Conservation (phyloP, 2,113 vertebrate genomes). For the Rhinichthys klamathensis region DNA sequence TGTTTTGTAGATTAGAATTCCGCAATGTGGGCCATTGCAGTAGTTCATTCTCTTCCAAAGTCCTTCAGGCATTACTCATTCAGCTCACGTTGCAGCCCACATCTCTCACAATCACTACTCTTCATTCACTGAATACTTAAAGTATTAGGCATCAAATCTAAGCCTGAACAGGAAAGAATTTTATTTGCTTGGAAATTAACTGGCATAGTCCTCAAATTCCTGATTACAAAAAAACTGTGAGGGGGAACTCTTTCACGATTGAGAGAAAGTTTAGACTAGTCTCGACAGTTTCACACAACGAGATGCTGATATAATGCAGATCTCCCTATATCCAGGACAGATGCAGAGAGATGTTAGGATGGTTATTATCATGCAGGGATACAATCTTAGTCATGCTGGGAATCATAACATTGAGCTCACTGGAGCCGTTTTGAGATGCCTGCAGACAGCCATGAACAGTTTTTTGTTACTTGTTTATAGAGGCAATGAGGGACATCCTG, state of each 20-base stretch:
- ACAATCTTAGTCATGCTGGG: constrained; percentile 66
- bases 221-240: constrained; percentile 41
- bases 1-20: constrained; percentile 17
- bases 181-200: constrained; percentile 40
- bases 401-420: constrained; percentile 48
- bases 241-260: neutral
- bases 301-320: constrained; percentile 50
- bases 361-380: constrained; percentile 33
- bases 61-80: neutral
- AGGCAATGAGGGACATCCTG: constrained; percentile 9
- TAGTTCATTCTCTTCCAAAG: neutral
- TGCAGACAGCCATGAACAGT: constrained; percentile 11
- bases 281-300: constrained; percentile 44
- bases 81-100: neutral
- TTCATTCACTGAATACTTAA: neutral
- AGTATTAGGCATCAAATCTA: neutral
- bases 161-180: neutral
- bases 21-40: neutral
- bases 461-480: constrained; percentile 63
- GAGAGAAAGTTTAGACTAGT: neutral
- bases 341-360: constrained; percentile 43
- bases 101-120: neutral
- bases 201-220: constrained; percentile 58
- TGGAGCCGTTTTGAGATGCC: constrained; percentile 48
- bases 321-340: constrained; percentile 58